These are phyloP conservation scores for Ophthalmotilapia sp. DNA, from an alignment of 2,113 vertebrate genomes.

Conservation along the genomic window DNA sequence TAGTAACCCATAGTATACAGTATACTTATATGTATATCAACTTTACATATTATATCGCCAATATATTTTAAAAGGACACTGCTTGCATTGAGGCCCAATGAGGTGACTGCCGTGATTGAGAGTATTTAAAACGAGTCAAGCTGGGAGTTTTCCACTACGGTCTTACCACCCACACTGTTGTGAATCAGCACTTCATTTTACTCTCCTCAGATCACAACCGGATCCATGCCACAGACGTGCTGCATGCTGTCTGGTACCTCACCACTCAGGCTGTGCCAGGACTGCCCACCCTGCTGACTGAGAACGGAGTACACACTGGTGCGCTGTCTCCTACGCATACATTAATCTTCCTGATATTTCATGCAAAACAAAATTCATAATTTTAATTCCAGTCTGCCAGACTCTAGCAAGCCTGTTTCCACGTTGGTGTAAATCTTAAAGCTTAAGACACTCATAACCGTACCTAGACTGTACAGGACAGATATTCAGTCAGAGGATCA, in stretches of 20 bases:
- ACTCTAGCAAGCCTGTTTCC: background rate
- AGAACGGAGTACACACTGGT: slow-evolving; percentile 86
- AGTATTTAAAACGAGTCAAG: background rate
- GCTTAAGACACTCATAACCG: background rate
- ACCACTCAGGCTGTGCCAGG: slow-evolving; percentile 92
- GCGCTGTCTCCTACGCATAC: background rate
- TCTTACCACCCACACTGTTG: background rate
- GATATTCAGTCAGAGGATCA: background rate
- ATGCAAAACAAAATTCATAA: background rate
- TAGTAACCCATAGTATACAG: background rate
- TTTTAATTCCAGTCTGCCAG: background rate
- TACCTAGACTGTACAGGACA: background rate
- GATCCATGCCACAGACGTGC: slow-evolving; percentile 93
- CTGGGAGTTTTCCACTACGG: background rate
- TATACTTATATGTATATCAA: background rate
- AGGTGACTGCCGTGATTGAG: background rate
- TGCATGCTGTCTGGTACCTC: slow-evolving; percentile 98
- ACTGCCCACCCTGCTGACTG: slow-evolving; percentile 75
- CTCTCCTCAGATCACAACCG: slow-evolving; percentile 87
- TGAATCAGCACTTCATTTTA: background rate
- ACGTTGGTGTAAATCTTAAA: background rate
- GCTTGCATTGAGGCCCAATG: background rate
- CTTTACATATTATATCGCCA: background rate
- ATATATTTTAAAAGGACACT: background rate
- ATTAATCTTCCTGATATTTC: background rate